Conservation (phyloP, 2,888 invertebrate genomes). For the Geotrupes spiniger region DNA sequence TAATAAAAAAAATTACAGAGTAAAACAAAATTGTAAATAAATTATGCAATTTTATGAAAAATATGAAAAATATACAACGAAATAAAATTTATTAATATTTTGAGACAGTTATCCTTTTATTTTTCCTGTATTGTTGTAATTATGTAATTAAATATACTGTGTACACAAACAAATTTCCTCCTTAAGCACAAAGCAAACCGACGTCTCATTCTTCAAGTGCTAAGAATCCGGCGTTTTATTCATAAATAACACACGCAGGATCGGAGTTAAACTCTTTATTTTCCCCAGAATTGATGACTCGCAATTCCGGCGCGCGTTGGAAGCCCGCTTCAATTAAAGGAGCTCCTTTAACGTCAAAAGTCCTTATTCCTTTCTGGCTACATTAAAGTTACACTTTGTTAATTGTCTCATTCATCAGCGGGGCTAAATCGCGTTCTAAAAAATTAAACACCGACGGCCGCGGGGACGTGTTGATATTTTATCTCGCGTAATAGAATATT, state of each 20-base stretch:
- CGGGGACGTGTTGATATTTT: slow-evolving; percentile 9
- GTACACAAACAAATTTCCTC: too few relatives aligned
- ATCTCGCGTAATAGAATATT: not conserved
- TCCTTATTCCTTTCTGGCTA: slow-evolving; percentile 32
- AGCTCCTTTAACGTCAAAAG: slow-evolving; percentile 31
- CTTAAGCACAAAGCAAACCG: too few relatives aligned
- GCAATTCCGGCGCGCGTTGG: slow-evolving; percentile 25
- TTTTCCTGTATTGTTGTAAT: too few relatives aligned
- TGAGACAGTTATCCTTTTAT: too few relatives aligned
- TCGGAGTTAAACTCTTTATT: slow-evolving; percentile 18
- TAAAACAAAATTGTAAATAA: too few relatives aligned
- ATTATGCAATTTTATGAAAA: too few relatives aligned
- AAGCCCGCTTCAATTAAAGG: slow-evolving; percentile 18
- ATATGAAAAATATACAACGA: too few relatives aligned
- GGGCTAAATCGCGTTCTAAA: slow-evolving; percentile 11
- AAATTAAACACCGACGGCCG: slow-evolving; percentile 16
- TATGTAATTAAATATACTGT: too few relatives aligned
- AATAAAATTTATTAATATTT: too few relatives aligned
- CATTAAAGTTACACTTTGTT: slow-evolving; percentile 38
- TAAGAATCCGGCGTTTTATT: too few relatives aligned
- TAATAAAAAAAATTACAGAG: too few relatives aligned
- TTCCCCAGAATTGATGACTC: slow-evolving; percentile 32
- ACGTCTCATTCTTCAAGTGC: too few relatives aligned
- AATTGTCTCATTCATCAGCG: slow-evolving; percentile 37
- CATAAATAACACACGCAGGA: not conserved